Evolutionary conservation across 2,888 invertebrate species (phyloP).

Genomic region (Lysandra coridon): DNA sequence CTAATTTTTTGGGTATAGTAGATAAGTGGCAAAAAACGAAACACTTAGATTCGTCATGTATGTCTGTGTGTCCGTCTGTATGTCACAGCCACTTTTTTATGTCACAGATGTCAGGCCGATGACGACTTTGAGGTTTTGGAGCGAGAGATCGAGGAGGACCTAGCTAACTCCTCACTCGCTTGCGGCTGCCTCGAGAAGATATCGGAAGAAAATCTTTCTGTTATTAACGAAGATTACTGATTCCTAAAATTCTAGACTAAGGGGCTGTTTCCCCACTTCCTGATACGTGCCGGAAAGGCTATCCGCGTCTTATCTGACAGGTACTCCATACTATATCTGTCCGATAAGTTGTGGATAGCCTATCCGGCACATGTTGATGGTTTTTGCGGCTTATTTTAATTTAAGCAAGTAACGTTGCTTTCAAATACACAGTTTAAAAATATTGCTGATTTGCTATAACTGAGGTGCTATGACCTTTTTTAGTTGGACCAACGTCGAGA

Average conservation of each 20-base stretch:
- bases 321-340: too few relatives aligned
- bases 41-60: neutral
- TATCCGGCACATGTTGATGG: neutral
- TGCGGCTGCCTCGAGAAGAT: constrained; percentile 66
- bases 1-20: too few relatives aligned
- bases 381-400: neutral
- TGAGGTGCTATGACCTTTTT: neutral
- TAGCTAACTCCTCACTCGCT: constrained; percentile 51
- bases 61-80: neutral
- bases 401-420: neutral
- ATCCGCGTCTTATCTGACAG: too few relatives aligned
- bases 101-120: constrained; percentile 54
- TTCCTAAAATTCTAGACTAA: neutral
- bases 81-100: neutral
- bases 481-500: neutral
- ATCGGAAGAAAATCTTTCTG: constrained; percentile 68
- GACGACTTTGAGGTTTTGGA: constrained; percentile 70
- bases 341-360: too few relatives aligned
- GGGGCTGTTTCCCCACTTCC: too few relatives aligned
- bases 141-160: constrained; percentile 63
- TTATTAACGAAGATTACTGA: constrained; percentile 54
- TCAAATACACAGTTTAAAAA: neutral
- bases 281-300: too few relatives aligned
- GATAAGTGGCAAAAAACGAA: too few relatives aligned
- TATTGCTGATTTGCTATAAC: neutral